A percentile compares a stretch with the other conserved stretches of the same genome.
Conservation (phyloP, 2,113 vertebrate species). For the Xiphorhynchus elegans region DNA sequence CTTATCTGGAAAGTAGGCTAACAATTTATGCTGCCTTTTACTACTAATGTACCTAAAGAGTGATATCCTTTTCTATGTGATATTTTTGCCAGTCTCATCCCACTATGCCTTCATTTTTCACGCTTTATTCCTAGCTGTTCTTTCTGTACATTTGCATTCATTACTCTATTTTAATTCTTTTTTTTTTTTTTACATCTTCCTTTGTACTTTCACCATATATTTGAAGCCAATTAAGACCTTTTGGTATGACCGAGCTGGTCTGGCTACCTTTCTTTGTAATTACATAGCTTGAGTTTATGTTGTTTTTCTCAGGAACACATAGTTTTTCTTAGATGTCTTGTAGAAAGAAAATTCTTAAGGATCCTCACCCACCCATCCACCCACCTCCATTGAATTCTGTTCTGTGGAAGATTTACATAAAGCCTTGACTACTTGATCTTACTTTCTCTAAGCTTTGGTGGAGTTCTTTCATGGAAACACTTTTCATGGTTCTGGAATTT, state of each 20-base stretch:
- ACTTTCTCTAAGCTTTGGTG: background rate
- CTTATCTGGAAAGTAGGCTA: background rate
- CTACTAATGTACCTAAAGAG: background rate
- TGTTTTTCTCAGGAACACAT: background rate
- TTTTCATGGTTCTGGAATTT: background rate
- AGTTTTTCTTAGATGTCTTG: background rate
- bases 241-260: background rate
- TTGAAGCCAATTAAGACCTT: background rate
- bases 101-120: background rate
- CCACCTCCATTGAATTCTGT: background rate
- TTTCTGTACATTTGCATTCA: background rate
- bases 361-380: background rate
- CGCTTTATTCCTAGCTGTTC: background rate
- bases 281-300: background rate
- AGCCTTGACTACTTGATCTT: background rate
- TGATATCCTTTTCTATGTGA: background rate
- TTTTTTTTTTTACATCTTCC: background rate
- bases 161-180: background rate
- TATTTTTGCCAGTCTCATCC: background rate
- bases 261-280: background rate
- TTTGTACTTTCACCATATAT: background rate
- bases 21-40: background rate
- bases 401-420: background rate
- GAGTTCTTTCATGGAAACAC: background rate
- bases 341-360: background rate